Percentiles rank a stretch among this genome's conserved stretches.
These are phyloP conservation scores for Idaea biselata DNA, from an alignment of 2,888 invertebrate species.

Conservation along the genomic window DNA sequence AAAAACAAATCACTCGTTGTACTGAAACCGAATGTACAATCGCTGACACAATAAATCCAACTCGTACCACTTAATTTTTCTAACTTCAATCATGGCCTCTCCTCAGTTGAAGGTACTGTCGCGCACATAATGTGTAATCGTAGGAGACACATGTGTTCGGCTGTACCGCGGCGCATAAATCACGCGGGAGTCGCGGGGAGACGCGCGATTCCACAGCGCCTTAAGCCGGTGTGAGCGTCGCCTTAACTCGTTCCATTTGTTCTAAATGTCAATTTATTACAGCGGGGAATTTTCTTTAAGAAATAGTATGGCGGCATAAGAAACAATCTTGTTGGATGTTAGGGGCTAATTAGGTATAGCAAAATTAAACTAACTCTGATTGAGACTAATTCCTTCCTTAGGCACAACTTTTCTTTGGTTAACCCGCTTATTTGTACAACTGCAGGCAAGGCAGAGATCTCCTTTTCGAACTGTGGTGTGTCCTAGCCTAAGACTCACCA, in stretches of 20 bases:
- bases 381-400: too few species aligned
- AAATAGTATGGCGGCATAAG: background rate
- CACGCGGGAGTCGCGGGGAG: constrained; percentile 23
- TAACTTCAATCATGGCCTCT: background rate
- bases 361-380: too few species aligned
- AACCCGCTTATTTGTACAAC: too few species aligned
- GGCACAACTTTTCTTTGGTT: too few species aligned
- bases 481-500: too few species aligned
- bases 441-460: too few species aligned
- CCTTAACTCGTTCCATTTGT: constrained; percentile 3
- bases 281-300: background rate
- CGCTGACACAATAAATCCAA: constrained; percentile 1
- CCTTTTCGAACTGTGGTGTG: too few species aligned
- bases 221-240: constrained; percentile 15
- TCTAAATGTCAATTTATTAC: constrained; percentile 3
- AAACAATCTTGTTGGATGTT: background rate
- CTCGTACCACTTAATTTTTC: background rate
- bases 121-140: constrained; percentile 40
- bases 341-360: too few species aligned
- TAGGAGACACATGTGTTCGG: constrained; percentile 42
- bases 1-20: background rate
- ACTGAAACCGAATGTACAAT: background rate
- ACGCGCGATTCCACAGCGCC: constrained; percentile 19
- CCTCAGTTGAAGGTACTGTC: background rate
- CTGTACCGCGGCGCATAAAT: constrained; percentile 34